Evolutionary conservation across 2,113 vertebrate species (phyloP).

Genomic region (Colossoma macropomum): DNA sequence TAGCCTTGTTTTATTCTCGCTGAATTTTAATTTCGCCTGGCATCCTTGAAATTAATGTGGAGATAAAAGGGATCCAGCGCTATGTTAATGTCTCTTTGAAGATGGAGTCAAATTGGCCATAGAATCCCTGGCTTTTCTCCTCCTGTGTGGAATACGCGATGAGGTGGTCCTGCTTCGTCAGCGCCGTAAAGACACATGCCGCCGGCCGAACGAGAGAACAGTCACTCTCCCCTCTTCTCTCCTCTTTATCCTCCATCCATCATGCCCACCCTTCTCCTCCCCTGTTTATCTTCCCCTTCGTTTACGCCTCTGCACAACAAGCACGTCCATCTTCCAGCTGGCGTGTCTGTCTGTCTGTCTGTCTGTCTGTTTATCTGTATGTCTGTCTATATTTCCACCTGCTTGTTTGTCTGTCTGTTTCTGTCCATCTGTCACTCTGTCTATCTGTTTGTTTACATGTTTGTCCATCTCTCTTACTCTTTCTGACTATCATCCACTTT

Average conservation of each 20-base stretch:
- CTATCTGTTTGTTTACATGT: not conserved
- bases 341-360: not conserved
- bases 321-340: not conserved
- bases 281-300: slow-evolving; percentile 12
- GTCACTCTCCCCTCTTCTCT: slow-evolving; percentile 6
- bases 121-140: slow-evolving; percentile 66
- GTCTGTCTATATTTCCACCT: not conserved
- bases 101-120: slow-evolving; percentile 71
- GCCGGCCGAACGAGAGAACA: not conserved
- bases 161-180: slow-evolving; percentile 69
- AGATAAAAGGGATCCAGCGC: slow-evolving; percentile 71
- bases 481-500: not conserved
- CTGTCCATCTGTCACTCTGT: not conserved
- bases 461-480: not conserved
- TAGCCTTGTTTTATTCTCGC: slow-evolving; percentile 60
- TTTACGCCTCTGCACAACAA: not conserved
- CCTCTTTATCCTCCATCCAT: slow-evolving; percentile 37
- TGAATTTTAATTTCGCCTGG: slow-evolving; percentile 67
- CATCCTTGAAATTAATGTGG: slow-evolving; percentile 70
- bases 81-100: slow-evolving; percentile 79
- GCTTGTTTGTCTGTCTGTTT: not conserved
- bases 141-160: slow-evolving; percentile 64
- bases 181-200: slow-evolving; percentile 44
- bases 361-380: not conserved
- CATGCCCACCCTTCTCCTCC: slow-evolving; percentile 28